These are phyloP conservation scores for Zoroaster sp. DNA, from an alignment of 53 echinoderm and acorn worm species.

Conservation along the genomic window DNA sequence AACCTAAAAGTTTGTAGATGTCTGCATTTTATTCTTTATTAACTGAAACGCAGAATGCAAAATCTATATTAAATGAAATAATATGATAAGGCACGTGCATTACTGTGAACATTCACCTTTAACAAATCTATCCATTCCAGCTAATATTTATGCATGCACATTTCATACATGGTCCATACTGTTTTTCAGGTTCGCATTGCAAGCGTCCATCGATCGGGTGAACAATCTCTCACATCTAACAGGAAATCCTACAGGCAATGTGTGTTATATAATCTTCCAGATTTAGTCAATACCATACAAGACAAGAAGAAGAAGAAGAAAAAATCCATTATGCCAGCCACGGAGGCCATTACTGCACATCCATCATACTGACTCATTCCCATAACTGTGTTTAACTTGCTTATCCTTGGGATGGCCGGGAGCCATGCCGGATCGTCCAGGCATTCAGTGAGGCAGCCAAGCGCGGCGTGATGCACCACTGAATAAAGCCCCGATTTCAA, in stretches of 20 bases:
- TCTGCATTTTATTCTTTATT: too few relatives aligned
- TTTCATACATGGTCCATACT: not conserved
- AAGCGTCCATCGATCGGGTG: not conserved
- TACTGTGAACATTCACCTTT: too few relatives aligned
- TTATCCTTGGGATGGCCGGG: not conserved
- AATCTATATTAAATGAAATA: too few relatives aligned
- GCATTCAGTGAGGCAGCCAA: not conserved
- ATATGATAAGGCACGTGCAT: too few relatives aligned
- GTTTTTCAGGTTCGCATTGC: not conserved
- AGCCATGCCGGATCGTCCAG: not conserved
- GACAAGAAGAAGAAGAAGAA: too few relatives aligned
- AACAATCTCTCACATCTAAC: not conserved
- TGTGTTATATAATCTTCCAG: not conserved
- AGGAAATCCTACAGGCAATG: conserved; percentile 2
- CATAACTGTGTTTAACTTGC: not conserved
- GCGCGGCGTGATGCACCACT: not conserved
- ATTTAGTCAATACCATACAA: not conserved
- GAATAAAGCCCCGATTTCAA: not conserved
- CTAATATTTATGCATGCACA: too few relatives aligned
- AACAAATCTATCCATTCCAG: too few relatives aligned
- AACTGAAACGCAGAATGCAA: too few relatives aligned
- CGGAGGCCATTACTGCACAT: not conserved
- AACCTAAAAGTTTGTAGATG: too few relatives aligned
- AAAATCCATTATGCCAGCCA: not conserved
- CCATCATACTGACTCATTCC: too few relatives aligned